These are phyloP conservation scores for Spinus olivaceus DNA, from an alignment of 2,797 vertebrate genomes.

Conservation along the genomic window DNA sequence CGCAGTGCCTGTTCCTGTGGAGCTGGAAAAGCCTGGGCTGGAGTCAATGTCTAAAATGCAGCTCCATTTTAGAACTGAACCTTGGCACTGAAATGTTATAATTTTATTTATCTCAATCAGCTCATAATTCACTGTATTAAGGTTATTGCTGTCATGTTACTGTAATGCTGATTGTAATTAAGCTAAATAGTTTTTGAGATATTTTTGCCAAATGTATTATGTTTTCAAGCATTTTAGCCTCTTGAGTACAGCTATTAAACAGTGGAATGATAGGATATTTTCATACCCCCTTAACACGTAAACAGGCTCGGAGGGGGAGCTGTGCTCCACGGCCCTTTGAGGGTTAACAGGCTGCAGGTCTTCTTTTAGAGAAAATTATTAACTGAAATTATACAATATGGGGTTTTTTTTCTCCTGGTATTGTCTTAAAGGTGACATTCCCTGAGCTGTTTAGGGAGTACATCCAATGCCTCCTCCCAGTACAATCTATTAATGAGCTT, in stretches of 20 bases:
- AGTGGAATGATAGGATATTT: background rate
- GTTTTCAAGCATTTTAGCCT: background rate
- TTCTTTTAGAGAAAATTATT: background rate
- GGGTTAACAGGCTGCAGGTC: background rate
- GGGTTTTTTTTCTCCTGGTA: accelerated
- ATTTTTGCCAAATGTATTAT: background rate
- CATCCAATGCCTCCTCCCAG: background rate
- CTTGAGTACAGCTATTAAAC: background rate
- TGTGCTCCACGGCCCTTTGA: background rate
- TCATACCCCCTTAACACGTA: background rate
- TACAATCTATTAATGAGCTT: background rate
- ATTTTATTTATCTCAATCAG: background rate
- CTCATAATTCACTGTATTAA: background rate
- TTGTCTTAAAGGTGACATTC: background rate
- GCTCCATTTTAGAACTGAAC: background rate
- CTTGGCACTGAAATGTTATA: background rate
- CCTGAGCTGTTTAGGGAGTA: background rate
- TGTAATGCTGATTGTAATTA: background rate
- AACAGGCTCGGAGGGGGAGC: background rate
- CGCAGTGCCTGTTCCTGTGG: background rate
- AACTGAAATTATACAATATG: background rate
- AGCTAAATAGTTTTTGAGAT: background rate
- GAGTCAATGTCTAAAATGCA: background rate
- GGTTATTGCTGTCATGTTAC: background rate
- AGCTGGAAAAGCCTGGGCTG: background rate